These are phyloP conservation scores for Podiceps cristatus DNA, from an alignment of 2,113 vertebrate genomes.

Conservation along the genomic window DNA sequence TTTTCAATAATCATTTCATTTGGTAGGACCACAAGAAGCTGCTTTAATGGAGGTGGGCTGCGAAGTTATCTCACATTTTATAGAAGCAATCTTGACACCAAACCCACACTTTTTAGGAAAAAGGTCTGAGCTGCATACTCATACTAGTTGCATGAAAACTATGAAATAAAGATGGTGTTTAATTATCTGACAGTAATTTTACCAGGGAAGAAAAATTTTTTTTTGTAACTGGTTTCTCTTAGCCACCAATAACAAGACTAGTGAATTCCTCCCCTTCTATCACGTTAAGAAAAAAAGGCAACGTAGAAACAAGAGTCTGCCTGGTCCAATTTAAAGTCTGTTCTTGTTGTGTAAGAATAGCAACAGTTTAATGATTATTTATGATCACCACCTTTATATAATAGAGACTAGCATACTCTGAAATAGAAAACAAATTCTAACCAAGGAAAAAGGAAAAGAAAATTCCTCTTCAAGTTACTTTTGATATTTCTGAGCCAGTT, in stretches of 20 bases:
- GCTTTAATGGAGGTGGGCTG: constrained; percentile 13
- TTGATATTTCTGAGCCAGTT: not conserved
- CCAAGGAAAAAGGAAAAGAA: not conserved
- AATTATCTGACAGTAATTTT: not conserved
- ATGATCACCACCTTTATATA: not conserved
- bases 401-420: not conserved
- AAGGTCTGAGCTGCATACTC: not conserved
- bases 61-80: not conserved
- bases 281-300: not conserved
- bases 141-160: not conserved
- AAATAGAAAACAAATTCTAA: constrained; percentile 2
- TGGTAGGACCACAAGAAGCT: not conserved
- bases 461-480: not conserved
- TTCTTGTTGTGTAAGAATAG: not conserved
- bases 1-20: not conserved
- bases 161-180: not conserved
- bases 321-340: not conserved
- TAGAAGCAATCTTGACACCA: constrained; percentile 1
- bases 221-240: not conserved
- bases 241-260: not conserved
- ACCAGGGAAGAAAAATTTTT: not conserved
- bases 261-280: not conserved
- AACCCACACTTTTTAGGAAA: not conserved
- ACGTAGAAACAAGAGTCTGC: not conserved
- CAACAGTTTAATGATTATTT: not conserved